Conservation (phyloP, 2,888 invertebrate genomes). For the Bruchidius siliquastri region DNA sequence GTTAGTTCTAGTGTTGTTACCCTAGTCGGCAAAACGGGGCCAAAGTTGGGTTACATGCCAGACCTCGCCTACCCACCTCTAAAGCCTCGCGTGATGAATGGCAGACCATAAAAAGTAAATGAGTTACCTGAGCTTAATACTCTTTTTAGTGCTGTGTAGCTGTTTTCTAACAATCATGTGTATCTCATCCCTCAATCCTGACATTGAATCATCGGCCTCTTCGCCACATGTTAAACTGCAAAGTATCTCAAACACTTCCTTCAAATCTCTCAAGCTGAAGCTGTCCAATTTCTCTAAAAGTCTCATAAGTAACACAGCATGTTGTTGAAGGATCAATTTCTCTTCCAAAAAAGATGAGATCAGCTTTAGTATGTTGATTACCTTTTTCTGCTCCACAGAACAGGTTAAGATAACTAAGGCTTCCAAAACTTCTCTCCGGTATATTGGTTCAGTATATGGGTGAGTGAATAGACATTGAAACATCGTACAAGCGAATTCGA, state of each 20-base stretch:
- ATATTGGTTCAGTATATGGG: slow-evolving; percentile 30
- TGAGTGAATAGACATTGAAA: slow-evolving; percentile 52
- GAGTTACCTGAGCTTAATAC: slow-evolving; percentile 54
- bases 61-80: too few species aligned
- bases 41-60: too few species aligned
- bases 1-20: too few species aligned
- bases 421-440: slow-evolving; percentile 37
- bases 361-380: slow-evolving; percentile 31
- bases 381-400: slow-evolving; percentile 31
- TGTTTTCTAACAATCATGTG: slow-evolving; percentile 83
- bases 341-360: slow-evolving; percentile 34
- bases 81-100: too few species aligned
- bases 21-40: too few species aligned
- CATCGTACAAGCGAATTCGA: slow-evolving; percentile 56
- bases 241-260: slow-evolving; percentile 72
- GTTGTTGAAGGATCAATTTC: slow-evolving; percentile 52
- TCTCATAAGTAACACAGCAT: slow-evolving; percentile 58
- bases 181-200: slow-evolving; percentile 71
- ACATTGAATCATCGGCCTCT: slow-evolving; percentile 44
- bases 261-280: slow-evolving; percentile 67
- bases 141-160: slow-evolving; percentile 60
- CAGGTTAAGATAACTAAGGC: slow-evolving; percentile 36
- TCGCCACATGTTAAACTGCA: slow-evolving; percentile 66
- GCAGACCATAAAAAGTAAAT: not conserved
- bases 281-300: slow-evolving; percentile 73